Evolutionary conservation across 2,888 invertebrate species (phyloP), one percentile per base, ranked within the genome.

Genomic region (Himalopsyche tibetana): DNA sequence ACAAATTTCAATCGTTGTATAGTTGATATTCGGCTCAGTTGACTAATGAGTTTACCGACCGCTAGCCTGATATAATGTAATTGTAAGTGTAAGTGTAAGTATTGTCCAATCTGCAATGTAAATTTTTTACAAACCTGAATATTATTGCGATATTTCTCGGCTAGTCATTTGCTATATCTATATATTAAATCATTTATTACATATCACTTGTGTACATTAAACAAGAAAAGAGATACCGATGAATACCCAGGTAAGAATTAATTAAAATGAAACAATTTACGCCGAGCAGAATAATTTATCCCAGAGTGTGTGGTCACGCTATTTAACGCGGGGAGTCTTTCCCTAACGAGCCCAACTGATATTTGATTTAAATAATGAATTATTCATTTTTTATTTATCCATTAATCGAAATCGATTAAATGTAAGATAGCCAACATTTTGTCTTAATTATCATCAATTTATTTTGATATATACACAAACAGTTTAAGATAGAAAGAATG

Each of bases 311-410:
- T 80, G 80, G 80, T 80, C 80, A 42, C 80, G 17, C 8, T n/a
- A 80, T 42, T 38, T 19, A 40, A 80, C 38, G 40, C 42, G 80
- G 86, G 86, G 86, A 83, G 74, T 55, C 79, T 40, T 82, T 83
- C 85, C 40, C 74, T 87, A 87, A 87, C 84, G 86, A 84, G 83
- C 83, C 85, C 79, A 63, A 63, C 84, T 86, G 85, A 85, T 84
- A 86, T 86, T 87, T 86, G 84, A 88, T 88, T 87, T 86, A 55
- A 85, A 85, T 85, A 86, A 88, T 88, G 88, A 88, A 88, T 88
- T 84, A 88, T 88, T 88, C 88, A 88, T 56, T 36, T 28, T 85
- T 86, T 86, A 88, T 86, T 85, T 82, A 74, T 79, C 86, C 74
- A 69, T 63, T 84, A 87, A 85, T 82, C 83, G 84, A 63, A n/a